These are phyloP conservation scores for Xestia rhomboidea DNA, from an alignment of 2,888 invertebrate species.

Conservation along the genomic window DNA sequence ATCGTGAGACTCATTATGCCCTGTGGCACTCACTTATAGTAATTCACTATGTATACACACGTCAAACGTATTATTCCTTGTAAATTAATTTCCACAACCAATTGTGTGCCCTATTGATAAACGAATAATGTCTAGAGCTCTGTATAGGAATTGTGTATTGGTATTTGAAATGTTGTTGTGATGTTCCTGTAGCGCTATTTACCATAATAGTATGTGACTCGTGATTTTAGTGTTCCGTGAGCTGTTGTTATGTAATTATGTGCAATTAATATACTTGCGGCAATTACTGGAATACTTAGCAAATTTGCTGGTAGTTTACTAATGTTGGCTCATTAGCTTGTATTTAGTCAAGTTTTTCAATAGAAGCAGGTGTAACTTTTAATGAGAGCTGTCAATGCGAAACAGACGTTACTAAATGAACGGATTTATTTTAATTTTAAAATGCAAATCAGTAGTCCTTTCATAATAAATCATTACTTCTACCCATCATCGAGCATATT, in stretches of 20 bases:
- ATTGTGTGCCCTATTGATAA: constrained; percentile 48
- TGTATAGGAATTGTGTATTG: constrained; percentile 22
- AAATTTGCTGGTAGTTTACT: constrained; percentile 46
- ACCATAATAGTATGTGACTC: constrained; percentile 58
- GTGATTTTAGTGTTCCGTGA: constrained; percentile 56
- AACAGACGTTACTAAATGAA: background rate
- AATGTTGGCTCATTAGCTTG: constrained; percentile 41
- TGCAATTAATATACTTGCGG: constrained; percentile 56
- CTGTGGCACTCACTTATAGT: constrained; percentile 78
- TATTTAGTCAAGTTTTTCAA: constrained; percentile 22
- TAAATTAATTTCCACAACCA: constrained; percentile 45
- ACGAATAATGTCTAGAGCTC: constrained; percentile 47
- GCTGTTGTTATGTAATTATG: constrained; percentile 60
- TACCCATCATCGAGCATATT: constrained; percentile 12
- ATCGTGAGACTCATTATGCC: constrained; percentile 81
- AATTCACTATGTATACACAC: constrained; percentile 62
- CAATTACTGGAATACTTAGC: constrained; percentile 53
- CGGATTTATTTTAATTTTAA: constrained; percentile 8
- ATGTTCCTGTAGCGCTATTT: constrained; percentile 53
- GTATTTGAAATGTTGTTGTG: constrained; percentile 45
- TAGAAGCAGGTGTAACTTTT: constrained; percentile 13
- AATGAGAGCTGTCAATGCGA: constrained; percentile 15
- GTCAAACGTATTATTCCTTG: constrained; percentile 57
- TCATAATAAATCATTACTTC: constrained; percentile 32
- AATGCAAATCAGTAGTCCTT: background rate